phyloP scores from a whole-genome alignment of 2,113 vertebrate species.

The Cyprinodon brontotheroides region DNA sequence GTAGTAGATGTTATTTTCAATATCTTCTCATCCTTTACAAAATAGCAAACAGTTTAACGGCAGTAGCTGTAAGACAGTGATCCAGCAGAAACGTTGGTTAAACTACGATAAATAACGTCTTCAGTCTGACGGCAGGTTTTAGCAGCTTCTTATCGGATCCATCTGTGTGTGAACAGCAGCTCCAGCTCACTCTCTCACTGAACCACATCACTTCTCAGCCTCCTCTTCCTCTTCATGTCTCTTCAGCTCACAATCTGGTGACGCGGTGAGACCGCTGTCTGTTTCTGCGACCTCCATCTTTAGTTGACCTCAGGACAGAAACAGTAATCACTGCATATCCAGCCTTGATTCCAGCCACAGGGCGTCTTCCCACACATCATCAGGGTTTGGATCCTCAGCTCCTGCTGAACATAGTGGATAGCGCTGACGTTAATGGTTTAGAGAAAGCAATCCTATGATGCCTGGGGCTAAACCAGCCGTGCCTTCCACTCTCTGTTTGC shows the following conservation, averaged over 20 bases:
- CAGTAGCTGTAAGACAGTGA: too few species aligned
- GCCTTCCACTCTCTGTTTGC: constrained; percentile 16
- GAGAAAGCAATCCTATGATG: constrained; percentile 19
- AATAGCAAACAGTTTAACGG: too few species aligned
- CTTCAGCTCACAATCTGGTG: constrained; percentile 1
- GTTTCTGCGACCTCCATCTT: background rate
- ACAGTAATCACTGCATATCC: constrained; percentile 28
- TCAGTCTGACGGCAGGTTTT: too few species aligned
- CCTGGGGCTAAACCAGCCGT: constrained; percentile 17
- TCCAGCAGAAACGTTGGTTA: too few species aligned
- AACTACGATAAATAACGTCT: too few species aligned
- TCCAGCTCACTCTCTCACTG: too few species aligned
- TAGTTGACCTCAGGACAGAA: constrained; percentile 12
- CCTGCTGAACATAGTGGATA: constrained; percentile 40
- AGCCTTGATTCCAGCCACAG: constrained; percentile 12
- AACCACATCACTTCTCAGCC: too few species aligned
- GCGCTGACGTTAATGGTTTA: constrained; percentile 34
- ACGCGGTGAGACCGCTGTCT: constrained; percentile 5
- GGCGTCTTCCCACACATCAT: constrained; percentile 21
- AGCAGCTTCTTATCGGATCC: too few species aligned
- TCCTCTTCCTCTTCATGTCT: background rate
- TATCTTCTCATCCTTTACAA: too few species aligned
- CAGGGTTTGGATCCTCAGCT: background rate
- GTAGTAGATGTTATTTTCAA: too few species aligned
- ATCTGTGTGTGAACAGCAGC: too few species aligned